Percentiles rank a stretch among this genome's conserved stretches.
Evolutionary conservation across 2,797 vertebrate species (phyloP).

Genomic region (Halcyon badia): DNA sequence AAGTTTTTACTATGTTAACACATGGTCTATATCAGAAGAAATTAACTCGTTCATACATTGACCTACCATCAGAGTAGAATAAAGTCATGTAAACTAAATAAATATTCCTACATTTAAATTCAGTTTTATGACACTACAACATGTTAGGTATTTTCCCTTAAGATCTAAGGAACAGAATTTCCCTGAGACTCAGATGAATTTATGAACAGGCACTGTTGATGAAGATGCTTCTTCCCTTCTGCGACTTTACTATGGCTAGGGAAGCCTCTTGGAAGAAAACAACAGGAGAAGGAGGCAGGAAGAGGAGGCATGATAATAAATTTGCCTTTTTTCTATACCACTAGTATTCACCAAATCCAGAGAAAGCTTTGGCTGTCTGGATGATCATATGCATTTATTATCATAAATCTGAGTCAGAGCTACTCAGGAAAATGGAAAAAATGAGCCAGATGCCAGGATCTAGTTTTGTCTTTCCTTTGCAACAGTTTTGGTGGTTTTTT

Average conservation of each 20-base stretch:
- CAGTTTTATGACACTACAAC: background rate
- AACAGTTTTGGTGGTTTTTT: background rate
- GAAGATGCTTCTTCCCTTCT: background rate
- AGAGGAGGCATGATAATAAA: background rate
- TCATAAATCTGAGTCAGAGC: background rate
- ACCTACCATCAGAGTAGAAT: background rate
- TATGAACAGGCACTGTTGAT: background rate
- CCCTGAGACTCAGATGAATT: background rate
- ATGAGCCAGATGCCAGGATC: background rate
- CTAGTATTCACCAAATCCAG: background rate
- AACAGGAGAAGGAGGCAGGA: background rate
- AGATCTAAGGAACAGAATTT: background rate
- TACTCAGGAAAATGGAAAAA: background rate
- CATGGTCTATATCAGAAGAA: background rate
- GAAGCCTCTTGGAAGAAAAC: background rate
- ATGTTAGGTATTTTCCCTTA: background rate
- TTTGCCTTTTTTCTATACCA: background rate
- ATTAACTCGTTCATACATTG: background rate
- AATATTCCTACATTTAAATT: background rate
- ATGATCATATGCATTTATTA: background rate
- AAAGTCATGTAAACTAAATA: background rate
- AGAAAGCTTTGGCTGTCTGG: background rate
- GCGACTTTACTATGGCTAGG: background rate
- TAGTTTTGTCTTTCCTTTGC: background rate
- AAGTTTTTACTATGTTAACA: background rate